Evolutionary conservation across 2,113 vertebrate species (phyloP), one percentile per base, ranked within the genome.

Genomic region (Scopus umbretta): DNA sequence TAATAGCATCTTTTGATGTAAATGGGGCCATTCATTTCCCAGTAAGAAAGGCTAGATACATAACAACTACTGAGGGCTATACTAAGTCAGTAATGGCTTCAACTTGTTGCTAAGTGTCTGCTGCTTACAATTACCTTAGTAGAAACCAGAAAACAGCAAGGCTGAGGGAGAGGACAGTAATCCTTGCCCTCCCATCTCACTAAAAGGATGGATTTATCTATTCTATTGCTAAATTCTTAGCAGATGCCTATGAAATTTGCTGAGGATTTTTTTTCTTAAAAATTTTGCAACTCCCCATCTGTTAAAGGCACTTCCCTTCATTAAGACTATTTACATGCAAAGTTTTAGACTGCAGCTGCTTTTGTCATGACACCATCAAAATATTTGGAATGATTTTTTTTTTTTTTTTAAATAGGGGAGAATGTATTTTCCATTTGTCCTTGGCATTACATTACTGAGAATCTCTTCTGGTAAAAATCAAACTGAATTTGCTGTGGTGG

Each of bases 281-380:
- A 71, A 84, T 91, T 94, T 95, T 96, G 80, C 53, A 95, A 62
- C 62, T 90, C 18, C 10, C 29, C 89, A 80, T 92, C 91, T 96
- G 84, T 80, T 80, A 92, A 95, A 96, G 67, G 49, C 80, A 80
- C 91, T 95, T 95, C 29, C 32, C 62, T 38, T 96, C 84, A 90
- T 95, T 96, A 95, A 91, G 92, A 66, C 66, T 92, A 91, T 91
- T 95, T 96, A 97, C 94, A 96, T 91, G 89, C 70, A 85, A 92
- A 70, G 61, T 82, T 90, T 95, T 70, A 70, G 40, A 70, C 62
- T 70, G 23, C 89, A 96, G 70, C 86, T 95, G 94, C 55, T 95
- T 97, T 95, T 97, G 94, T 92, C 89, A 96, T 94, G 94, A 96
- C 66, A 95, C 91, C 70, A 87, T 82, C 70, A 92, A 96, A 95